Percentiles rank a stretch among this genome's conserved stretches.
Conservation (phyloP, 2,797 vertebrate genomes). For the Clarias pachynema region DNA sequence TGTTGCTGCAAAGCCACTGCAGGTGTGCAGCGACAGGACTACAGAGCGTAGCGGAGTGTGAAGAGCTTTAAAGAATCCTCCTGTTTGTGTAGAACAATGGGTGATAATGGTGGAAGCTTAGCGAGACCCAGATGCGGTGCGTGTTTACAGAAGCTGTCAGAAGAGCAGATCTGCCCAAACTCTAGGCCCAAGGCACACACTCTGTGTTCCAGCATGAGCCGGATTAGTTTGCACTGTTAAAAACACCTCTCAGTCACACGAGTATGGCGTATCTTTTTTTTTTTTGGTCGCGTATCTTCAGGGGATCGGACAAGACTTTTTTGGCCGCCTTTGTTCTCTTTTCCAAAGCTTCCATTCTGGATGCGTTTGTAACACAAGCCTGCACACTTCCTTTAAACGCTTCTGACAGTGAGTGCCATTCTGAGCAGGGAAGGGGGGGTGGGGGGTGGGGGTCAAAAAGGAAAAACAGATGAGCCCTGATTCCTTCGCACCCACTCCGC, state of each 20-base stretch:
- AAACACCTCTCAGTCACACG: conserved; percentile 28
- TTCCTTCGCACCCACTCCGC: conserved; percentile 58
- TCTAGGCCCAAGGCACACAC: conserved; percentile 8
- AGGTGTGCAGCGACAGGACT: conserved; percentile 17
- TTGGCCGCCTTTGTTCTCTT: conserved; percentile 53
- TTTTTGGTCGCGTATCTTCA: conserved; percentile 51
- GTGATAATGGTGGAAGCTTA: conserved; percentile 21
- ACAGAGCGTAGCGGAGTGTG: neutral
- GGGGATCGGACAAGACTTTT: conserved; percentile 32
- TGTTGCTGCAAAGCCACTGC: neutral
- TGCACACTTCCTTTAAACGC: conserved; percentile 57
- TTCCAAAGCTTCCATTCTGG: conserved; percentile 55
- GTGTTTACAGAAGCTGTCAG: conserved; percentile 51
- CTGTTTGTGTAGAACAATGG: conserved; percentile 13
- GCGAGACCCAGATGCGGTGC: neutral
- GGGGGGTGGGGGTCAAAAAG: conserved; percentile 50
- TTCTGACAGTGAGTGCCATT: conserved; percentile 69
- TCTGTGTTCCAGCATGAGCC: conserved; percentile 7
- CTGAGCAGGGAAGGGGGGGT: conserved; percentile 52
- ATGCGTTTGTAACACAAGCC: conserved; percentile 58
- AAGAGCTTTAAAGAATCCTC: conserved; percentile 33
- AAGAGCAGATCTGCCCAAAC: conserved; percentile 28
- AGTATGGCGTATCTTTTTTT: conserved; percentile 25
- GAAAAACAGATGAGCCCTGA: conserved; percentile 71
- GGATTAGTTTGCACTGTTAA: conserved; percentile 28